These are phyloP conservation scores for Hemicentrotus pulcherrimus DNA, from an alignment of 35 echinoderm and acorn worm species.

Conservation along the genomic window DNA sequence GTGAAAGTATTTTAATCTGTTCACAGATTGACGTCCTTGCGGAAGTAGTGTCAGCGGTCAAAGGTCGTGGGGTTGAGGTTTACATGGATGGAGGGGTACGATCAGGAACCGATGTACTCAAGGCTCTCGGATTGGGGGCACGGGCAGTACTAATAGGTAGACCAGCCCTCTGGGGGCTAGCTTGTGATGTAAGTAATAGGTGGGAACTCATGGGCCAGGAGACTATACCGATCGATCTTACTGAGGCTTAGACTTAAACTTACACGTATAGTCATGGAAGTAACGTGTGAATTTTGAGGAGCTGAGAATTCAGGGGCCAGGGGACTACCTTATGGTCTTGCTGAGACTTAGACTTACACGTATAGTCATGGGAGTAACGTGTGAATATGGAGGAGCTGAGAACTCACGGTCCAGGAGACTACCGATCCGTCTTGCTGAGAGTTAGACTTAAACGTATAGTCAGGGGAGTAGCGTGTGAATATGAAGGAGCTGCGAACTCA, in stretches of 20 bases:
- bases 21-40: conserved; percentile 54
- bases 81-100: conserved; percentile 63
- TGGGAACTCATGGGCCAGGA: not conserved
- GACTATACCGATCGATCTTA: too few species aligned
- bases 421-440: too few species aligned
- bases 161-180: conserved; percentile 60
- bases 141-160: conserved; percentile 62
- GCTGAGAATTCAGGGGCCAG: not conserved
- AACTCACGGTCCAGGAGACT: too few species aligned
- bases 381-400: too few species aligned
- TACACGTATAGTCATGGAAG: not conserved
- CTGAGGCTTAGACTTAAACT: too few species aligned
- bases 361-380: not conserved
- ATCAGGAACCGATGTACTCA: conserved; percentile 63
- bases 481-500: too few species aligned
- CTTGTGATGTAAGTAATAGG: conserved; percentile 51
- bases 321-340: not conserved
- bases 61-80: conserved; percentile 49
- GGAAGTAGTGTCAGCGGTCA: conserved; percentile 59
- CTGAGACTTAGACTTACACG: not conserved
- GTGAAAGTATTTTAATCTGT: not conserved
- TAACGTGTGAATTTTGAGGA: too few species aligned
- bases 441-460: too few species aligned
- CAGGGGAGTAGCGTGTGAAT: too few species aligned
- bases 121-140: conserved; percentile 62